phyloP scores from a whole-genome alignment of 2,888 invertebrate species.

The Linyphia triangularis region DNA sequence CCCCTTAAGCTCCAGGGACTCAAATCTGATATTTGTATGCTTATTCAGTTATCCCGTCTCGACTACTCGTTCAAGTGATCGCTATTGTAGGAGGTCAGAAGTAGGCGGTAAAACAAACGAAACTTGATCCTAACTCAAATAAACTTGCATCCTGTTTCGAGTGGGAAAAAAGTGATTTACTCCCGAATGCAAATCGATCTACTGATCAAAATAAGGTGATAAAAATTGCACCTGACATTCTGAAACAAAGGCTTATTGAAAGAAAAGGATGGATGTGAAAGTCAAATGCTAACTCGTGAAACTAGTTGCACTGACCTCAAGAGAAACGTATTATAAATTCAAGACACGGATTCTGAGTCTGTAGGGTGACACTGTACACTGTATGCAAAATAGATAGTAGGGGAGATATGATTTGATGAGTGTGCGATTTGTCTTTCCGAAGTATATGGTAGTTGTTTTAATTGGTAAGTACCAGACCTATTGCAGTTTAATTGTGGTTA shows the following conservation, averaged over 20 bases:
- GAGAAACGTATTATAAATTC: constrained; percentile 1
- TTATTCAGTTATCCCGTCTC: too few relatives aligned
- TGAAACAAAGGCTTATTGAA: constrained; percentile 38
- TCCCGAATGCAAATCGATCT: not conserved
- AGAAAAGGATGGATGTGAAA: constrained; percentile 1
- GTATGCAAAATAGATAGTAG: constrained; percentile 8
- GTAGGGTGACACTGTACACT: not conserved
- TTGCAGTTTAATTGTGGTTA: too few relatives aligned
- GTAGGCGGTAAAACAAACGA: too few relatives aligned
- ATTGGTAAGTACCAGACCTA: too few relatives aligned
- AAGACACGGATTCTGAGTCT: not conserved
- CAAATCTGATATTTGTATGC: too few relatives aligned
- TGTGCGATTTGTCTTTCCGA: not conserved
- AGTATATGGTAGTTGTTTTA: not conserved
- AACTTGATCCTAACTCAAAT: not conserved
- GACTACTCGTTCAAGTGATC: too few relatives aligned
- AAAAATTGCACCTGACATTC: constrained; percentile 1
- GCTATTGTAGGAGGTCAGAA: too few relatives aligned
- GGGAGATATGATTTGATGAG: not conserved
- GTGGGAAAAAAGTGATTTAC: not conserved
- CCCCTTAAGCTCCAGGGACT: too few relatives aligned
- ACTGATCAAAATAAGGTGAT: constrained; percentile 27
- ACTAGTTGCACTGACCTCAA: constrained; percentile 10
- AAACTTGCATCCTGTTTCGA: not conserved
- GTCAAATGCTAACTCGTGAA: constrained; percentile 8